phyloP scores from a whole-genome alignment of 1,140 invertebrate species.

The Formica exsecta region DNA sequence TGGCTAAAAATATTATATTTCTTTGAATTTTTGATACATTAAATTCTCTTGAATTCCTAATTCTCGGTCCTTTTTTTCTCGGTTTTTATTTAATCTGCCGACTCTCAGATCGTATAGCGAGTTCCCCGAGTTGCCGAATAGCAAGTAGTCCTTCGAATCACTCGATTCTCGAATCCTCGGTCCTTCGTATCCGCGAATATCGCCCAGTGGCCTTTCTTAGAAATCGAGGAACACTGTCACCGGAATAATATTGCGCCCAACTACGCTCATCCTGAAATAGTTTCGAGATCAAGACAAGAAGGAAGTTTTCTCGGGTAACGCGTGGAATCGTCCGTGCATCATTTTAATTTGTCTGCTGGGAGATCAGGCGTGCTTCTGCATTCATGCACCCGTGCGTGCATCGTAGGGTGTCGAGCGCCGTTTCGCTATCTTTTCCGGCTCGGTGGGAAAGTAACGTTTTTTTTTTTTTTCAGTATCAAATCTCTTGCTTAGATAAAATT shows the following conservation, averaged over 20 bases:
- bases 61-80: not conserved
- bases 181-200: not conserved
- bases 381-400: conserved; percentile 81
- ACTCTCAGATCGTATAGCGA: not conserved
- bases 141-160: not conserved
- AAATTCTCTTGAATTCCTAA: not conserved
- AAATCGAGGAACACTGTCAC: not conserved
- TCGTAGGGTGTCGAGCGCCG: conserved; percentile 78
- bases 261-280: conserved; percentile 82
- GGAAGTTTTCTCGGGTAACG: conserved; percentile 67
- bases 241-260: conserved; percentile 29
- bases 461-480: conserved; percentile 36
- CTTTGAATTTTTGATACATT: not conserved
- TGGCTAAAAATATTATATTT: not conserved
- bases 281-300: conserved; percentile 74
- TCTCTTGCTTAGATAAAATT: conserved; percentile 26
- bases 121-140: conserved; percentile 25
- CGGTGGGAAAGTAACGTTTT: conserved; percentile 36
- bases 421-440: conserved; percentile 65
- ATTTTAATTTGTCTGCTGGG: conserved; percentile 85
- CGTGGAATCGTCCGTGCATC: conserved; percentile 74
- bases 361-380: conserved; percentile 84
- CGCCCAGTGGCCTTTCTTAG: not conserved
- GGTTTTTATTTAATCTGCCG: not conserved
- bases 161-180: not conserved